phyloP scores from a whole-genome alignment of 1,140 invertebrate genomes.

The Trachymyrmex cornetzi region DNA sequence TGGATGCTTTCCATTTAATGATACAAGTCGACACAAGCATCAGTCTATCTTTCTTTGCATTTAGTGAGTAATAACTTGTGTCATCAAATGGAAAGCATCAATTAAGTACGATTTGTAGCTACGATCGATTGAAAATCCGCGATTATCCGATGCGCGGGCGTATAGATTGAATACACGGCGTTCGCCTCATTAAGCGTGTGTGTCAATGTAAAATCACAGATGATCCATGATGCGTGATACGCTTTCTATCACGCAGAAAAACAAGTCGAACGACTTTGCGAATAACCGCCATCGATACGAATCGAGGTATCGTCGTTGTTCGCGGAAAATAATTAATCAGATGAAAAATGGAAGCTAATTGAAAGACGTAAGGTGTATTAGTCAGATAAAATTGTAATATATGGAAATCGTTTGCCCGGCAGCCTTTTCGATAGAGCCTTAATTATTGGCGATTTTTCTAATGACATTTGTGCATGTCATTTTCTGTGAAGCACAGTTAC shows the following conservation, averaged over 20 bases:
- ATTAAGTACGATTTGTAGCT: neutral
- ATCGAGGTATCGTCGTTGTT: conserved; percentile 54
- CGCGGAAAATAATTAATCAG: conserved; percentile 44
- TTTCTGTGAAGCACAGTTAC: conserved; percentile 1
- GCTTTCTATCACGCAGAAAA: conserved; percentile 43
- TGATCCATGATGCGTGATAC: conserved; percentile 45
- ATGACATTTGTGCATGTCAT: neutral
- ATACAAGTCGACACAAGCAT: too few relatives aligned
- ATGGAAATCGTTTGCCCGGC: conserved; percentile 21
- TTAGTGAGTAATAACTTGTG: too few relatives aligned
- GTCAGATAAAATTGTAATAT: neutral
- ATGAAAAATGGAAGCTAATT: conserved; percentile 25
- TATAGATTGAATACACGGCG: conserved; percentile 30
- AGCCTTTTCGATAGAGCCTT: neutral
- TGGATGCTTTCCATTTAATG: too few relatives aligned
- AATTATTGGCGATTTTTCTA: conserved; percentile 12
- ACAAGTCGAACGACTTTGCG: conserved; percentile 31
- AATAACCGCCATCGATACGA: neutral
- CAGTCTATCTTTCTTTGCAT: too few relatives aligned
- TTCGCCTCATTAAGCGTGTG: conserved; percentile 32
- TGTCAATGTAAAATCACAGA: conserved; percentile 46
- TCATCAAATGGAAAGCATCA: too few relatives aligned
- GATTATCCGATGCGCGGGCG: conserved; percentile 37
- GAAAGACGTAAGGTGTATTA: conserved; percentile 11
- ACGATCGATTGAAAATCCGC: conserved; percentile 12